phyloP scores from a whole-genome alignment of 2,797 vertebrate genomes.

The Atherinosoma microstoma region DNA sequence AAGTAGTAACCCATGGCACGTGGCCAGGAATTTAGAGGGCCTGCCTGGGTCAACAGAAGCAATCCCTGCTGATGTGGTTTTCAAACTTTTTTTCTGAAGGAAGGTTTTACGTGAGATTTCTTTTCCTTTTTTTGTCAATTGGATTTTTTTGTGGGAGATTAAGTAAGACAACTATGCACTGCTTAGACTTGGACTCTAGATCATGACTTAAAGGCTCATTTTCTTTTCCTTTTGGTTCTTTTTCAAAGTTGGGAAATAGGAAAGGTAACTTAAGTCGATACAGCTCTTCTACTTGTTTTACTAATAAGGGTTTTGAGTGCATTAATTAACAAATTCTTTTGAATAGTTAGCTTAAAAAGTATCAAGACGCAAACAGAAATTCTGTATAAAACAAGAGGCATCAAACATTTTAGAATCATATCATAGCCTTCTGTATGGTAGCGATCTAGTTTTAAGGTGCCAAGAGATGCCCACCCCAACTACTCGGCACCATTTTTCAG shows the following conservation, averaged over 20 bases:
- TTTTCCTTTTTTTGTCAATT: conserved; percentile 28
- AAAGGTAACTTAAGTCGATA: not conserved
- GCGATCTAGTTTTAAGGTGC: not conserved
- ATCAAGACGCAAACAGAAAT: not conserved
- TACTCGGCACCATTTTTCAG: too few species aligned
- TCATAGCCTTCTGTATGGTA: not conserved
- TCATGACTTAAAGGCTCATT: not conserved
- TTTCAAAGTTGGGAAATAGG: not conserved
- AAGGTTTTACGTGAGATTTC: conserved; percentile 57
- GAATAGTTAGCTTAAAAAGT: not conserved
- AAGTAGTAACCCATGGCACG: conserved; percentile 68
- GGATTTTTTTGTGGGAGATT: conserved; percentile 48
- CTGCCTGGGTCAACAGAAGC: conserved; percentile 68
- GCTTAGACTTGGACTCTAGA: conserved; percentile 51
- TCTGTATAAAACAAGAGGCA: not conserved
- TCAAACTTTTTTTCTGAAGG: conserved; percentile 56
- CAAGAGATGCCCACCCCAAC: not conserved
- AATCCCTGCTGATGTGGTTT: conserved; percentile 59
- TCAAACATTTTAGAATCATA: not conserved
- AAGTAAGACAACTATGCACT: conserved; percentile 48
- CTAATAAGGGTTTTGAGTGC: too few species aligned
- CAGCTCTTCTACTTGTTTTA: too few species aligned
- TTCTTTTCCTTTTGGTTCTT: not conserved
- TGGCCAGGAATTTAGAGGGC: conserved; percentile 61
- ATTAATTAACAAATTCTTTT: too few species aligned